These are phyloP conservation scores for Pheucticus melanocephalus DNA, from an alignment of 2,113 vertebrate species.

Conservation along the genomic window DNA sequence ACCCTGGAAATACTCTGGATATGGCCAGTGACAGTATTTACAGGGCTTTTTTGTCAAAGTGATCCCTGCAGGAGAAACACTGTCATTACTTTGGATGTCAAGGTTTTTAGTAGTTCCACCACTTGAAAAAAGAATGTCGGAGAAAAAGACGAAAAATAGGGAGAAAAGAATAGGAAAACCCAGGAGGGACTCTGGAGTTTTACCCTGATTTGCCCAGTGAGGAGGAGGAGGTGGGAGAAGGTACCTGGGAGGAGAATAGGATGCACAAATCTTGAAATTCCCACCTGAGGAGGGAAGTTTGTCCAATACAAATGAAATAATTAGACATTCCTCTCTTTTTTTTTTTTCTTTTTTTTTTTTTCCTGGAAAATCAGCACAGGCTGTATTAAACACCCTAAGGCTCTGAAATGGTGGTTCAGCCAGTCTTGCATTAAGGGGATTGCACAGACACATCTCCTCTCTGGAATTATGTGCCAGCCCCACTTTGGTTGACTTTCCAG, in stretches of 20 bases:
- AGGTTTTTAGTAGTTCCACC: not conserved
- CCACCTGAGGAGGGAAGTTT: not conserved
- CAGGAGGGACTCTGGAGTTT: fast-evolving
- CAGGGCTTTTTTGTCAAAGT: not conserved
- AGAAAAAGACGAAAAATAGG: not conserved
- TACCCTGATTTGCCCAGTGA: not conserved
- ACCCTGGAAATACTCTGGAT: not conserved
- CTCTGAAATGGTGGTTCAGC: not conserved
- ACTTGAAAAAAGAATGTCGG: not conserved
- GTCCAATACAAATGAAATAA: not conserved
- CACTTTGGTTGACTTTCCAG: not conserved
- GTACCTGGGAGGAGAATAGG: not conserved
- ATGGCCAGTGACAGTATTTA: not conserved
- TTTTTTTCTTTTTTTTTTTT: too few species aligned
- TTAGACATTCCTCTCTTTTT: fast-evolving
- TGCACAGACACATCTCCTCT: not conserved
- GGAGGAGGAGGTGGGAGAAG: not conserved
- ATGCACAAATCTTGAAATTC: not conserved
- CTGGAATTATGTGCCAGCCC: not conserved
- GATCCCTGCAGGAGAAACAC: not conserved
- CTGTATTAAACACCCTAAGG: not conserved
- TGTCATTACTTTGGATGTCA: not conserved
- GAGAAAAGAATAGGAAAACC: not conserved
- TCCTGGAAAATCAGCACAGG: fast-evolving
- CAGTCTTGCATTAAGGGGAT: not conserved